Evolutionary conservation across 2,888 invertebrate genomes (phyloP).

Genomic region (Caenorhabditis afra): DNA sequence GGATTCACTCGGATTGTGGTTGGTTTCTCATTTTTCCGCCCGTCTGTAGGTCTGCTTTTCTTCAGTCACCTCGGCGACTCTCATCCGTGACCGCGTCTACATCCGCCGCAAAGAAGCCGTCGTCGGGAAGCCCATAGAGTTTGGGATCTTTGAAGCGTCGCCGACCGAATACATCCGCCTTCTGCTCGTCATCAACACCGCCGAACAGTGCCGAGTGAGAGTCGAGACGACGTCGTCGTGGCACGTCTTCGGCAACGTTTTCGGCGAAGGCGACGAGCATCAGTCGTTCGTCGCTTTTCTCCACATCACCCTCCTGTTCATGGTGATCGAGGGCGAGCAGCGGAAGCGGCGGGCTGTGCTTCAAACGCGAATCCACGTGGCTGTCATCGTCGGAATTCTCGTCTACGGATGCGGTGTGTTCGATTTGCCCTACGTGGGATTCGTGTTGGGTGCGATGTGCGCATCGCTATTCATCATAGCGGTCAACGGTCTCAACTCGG

Average conservation of each 20-base stretch:
- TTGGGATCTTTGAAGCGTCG: slow-evolving; percentile 2
- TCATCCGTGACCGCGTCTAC: slow-evolving; percentile 1
- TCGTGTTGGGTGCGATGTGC: too few relatives aligned
- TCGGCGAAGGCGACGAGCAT: neutral
- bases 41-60: neutral
- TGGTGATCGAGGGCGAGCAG: too few relatives aligned
- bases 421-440: too few relatives aligned
- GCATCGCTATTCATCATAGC: too few relatives aligned
- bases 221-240: slow-evolving; percentile 14
- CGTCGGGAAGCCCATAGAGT: neutral
- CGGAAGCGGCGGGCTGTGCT: too few relatives aligned
- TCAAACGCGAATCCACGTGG: too few relatives aligned
- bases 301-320: too few relatives aligned
- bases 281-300: too few relatives aligned
- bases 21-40: neutral
- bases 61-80: slow-evolving; percentile 20
- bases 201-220: neutral
- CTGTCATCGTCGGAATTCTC: too few relatives aligned
- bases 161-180: slow-evolving; percentile 9
- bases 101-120: slow-evolving; percentile 7
- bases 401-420: too few relatives aligned
- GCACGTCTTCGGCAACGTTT: neutral
- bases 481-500: too few relatives aligned
- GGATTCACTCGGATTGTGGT: slow-evolving; percentile 10
- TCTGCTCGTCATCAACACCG: slow-evolving; percentile 5